phyloP scores from a whole-genome alignment of 2,888 invertebrate genomes.

The Oligia latruncula region DNA sequence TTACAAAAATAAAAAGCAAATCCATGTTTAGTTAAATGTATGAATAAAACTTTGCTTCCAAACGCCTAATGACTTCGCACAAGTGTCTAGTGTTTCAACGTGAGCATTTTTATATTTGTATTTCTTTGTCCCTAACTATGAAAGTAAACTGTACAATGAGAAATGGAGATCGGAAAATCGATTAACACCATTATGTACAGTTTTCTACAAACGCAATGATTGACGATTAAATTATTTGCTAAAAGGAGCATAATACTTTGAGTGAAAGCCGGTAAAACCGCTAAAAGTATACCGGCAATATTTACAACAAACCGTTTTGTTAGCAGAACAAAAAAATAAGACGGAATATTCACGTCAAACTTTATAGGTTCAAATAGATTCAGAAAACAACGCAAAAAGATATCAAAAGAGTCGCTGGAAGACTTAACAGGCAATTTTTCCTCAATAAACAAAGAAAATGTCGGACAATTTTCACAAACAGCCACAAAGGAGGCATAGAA shows the following conservation, averaged over 20 bases:
- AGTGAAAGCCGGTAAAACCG: slow-evolving; percentile 39
- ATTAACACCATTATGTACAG: slow-evolving; percentile 26
- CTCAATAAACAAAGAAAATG: slow-evolving; percentile 75
- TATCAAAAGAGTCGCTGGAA: slow-evolving; percentile 48
- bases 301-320: slow-evolving; percentile 29
- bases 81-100: neutral
- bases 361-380: slow-evolving; percentile 51
- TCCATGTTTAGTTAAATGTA: slow-evolving; percentile 12
- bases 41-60: slow-evolving; percentile 23
- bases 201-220: slow-evolving; percentile 33
- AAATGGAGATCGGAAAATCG: slow-evolving; percentile 23
- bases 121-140: neutral
- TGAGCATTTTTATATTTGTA: neutral
- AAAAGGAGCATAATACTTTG: slow-evolving; percentile 35
- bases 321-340: slow-evolving; percentile 32
- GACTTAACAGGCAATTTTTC: slow-evolving; percentile 68
- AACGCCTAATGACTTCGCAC: slow-evolving; percentile 15
- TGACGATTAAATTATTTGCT: slow-evolving; percentile 32
- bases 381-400: slow-evolving; percentile 49
- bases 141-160: neutral
- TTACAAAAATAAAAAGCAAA: slow-evolving; percentile 34
- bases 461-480: slow-evolving; percentile 76
- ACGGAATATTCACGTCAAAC: slow-evolving; percentile 41
- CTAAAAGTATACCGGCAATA: slow-evolving; percentile 39
- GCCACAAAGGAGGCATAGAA: slow-evolving; percentile 81